Percentiles rank a stretch among this genome's conserved stretches.
Conservation (phyloP, 2,888 invertebrate genomes). For the Sphaerophoria rueppellii region DNA sequence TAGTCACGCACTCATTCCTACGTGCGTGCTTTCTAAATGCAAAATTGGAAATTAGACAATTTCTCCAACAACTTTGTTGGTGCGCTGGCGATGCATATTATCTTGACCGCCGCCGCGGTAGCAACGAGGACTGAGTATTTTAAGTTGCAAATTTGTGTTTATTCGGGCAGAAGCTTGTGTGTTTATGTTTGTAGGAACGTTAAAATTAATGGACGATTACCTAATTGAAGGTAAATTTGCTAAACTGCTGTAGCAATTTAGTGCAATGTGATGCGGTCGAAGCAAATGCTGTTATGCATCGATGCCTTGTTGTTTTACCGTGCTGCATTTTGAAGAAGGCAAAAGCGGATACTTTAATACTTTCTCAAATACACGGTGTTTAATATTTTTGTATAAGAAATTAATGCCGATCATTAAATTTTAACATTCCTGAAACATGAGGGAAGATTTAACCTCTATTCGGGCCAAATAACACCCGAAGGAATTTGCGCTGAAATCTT, state of each 20-base stretch:
- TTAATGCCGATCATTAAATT: too few relatives aligned
- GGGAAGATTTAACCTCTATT: too few relatives aligned
- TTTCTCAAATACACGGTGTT: too few relatives aligned
- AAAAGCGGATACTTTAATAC: too few relatives aligned
- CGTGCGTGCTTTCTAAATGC: constrained; percentile 25
- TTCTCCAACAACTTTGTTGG: background rate
- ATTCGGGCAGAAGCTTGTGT: background rate
- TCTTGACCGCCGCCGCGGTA: background rate
- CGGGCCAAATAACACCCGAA: too few relatives aligned
- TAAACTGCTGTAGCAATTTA: background rate
- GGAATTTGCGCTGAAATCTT: too few relatives aligned
- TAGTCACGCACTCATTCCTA: constrained; percentile 39
- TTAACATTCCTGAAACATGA: too few relatives aligned
- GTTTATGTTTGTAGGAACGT: background rate
- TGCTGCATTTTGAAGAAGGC: too few relatives aligned
- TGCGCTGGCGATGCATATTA: background rate
- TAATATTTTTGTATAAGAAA: too few relatives aligned
- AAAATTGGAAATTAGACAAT: constrained; percentile 27
- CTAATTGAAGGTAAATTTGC: constrained; percentile 14
- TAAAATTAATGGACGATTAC: constrained; percentile 3
- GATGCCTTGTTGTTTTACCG: background rate
- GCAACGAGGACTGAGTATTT: background rate
- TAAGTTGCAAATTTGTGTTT: background rate
- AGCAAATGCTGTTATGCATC: background rate
- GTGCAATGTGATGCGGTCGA: background rate